Evolutionary conservation across 2,888 invertebrate genomes (phyloP), one percentile per base, ranked within the genome.

Genomic region (Eupithecia tripunctaria): DNA sequence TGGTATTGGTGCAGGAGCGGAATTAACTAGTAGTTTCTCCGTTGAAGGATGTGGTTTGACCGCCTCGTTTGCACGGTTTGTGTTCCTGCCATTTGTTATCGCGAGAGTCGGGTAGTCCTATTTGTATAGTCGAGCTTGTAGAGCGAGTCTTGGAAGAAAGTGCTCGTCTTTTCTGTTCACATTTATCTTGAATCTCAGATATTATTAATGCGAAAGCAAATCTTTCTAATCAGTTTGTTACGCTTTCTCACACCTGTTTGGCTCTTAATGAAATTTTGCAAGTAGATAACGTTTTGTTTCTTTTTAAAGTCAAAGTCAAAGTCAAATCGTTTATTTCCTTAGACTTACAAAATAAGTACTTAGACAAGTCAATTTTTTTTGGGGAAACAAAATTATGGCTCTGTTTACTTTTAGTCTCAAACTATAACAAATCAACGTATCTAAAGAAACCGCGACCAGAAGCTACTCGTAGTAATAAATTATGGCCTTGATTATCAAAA

Each of bases 21-120:
- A 88, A 88, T 67, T 88, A 87, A 82, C 76, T 76, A 72, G 68
- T 71, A 71, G 73, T 70, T 74, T 76, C 67, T 72, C 75, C 51
- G 64, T 43, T 76, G 76, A 78, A 75, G 64, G 68, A 78, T 75
- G 72, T 65, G 64, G 73, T 81, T 81, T 81, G 80, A 81, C 81
- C 82, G 84, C 83, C 87, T 87, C 85, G 86, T 89, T 89, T 88
- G 84, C 83, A 74, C 64, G 76, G 77, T 78, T 83, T 83, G 73
- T 71, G 67, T 71, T 68, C 63, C 72, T 74, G 56, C 68, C 21
- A 51, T 60, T 64, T 67, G 47, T 67, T 67, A 47, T 67, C 67
- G 51, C 29, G 43, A 18, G 43, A 66, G 47, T 66, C 12, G 38
- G 38, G 38, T 38, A 25, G 25, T 25, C 15, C 25, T 68, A 38